Evolutionary conservation across 1,140 invertebrate species (phyloP).

Genomic region (Cydia amplana): DNA sequence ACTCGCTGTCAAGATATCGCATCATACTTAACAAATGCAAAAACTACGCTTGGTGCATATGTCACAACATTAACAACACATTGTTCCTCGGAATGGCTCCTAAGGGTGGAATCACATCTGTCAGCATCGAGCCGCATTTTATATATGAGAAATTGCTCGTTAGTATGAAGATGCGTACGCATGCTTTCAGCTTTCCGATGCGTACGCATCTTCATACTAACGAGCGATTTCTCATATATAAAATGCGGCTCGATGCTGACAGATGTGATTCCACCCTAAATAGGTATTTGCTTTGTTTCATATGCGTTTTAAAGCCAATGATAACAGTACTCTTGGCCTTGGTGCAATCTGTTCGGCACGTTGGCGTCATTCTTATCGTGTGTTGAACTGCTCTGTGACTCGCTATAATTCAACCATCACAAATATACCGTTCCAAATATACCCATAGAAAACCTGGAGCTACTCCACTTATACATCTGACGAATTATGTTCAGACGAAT

Average conservation of each 20-base stretch:
- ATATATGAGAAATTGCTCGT: too few species aligned
- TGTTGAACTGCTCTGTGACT: slow-evolving; percentile 72
- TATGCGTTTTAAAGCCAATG: slow-evolving; percentile 39
- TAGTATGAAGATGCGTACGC: too few species aligned
- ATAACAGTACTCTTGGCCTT: slow-evolving; percentile 64
- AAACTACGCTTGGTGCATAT: not conserved
- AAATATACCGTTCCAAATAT: slow-evolving; percentile 48
- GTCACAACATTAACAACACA: not conserved
- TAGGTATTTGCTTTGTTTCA: slow-evolving; percentile 24
- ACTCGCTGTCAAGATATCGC: slow-evolving; percentile 7
- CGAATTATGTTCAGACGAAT: slow-evolving; percentile 63
- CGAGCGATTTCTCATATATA: too few species aligned
- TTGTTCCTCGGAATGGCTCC: slow-evolving; percentile 13
- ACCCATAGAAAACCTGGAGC: slow-evolving; percentile 28
- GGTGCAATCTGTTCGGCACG: slow-evolving; percentile 58
- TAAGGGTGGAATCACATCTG: too few species aligned
- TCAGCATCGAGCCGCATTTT: too few species aligned
- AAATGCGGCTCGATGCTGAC: too few species aligned
- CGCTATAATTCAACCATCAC: slow-evolving; percentile 38
- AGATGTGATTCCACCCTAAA: too few species aligned
- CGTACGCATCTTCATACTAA: too few species aligned
- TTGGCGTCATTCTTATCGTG: slow-evolving; percentile 74
- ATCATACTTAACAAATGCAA: slow-evolving; percentile 8
- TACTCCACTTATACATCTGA: slow-evolving; percentile 47
- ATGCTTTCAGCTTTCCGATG: too few species aligned